Evolutionary conservation across 2,888 invertebrate genomes (phyloP).

Genomic region (Cremastinae sp.): DNA sequence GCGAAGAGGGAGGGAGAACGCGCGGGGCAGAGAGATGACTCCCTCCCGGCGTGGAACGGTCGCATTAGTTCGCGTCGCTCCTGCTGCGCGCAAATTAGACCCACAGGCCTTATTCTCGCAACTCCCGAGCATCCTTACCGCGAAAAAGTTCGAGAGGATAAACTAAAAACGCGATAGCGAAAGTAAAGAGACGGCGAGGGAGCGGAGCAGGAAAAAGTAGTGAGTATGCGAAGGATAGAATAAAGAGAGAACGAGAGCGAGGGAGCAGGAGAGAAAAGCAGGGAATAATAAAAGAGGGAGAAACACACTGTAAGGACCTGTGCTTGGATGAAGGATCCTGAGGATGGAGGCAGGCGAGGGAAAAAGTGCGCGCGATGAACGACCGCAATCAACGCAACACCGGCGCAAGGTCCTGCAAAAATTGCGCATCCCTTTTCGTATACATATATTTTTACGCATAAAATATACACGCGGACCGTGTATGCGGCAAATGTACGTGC

Average conservation of each 20-base stretch:
- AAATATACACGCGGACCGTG: not conserved
- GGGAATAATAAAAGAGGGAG: constrained; percentile 16
- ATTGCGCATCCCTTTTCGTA: constrained; percentile 68
- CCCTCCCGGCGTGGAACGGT: constrained; percentile 74
- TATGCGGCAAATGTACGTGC: not conserved
- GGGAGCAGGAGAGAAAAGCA: constrained; percentile 22
- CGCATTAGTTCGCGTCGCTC: constrained; percentile 79
- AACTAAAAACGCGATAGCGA: too few relatives aligned
- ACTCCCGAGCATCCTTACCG: constrained; percentile 35
- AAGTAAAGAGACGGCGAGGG: constrained; percentile 1
- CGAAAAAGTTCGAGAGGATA: too few relatives aligned
- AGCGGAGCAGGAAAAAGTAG: constrained; percentile 55
- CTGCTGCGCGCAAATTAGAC: constrained; percentile 79
- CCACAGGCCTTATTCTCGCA: constrained; percentile 65
- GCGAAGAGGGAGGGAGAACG: not conserved
- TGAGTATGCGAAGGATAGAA: constrained; percentile 52
- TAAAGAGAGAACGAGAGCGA: constrained; percentile 46
- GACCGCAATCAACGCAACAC: constrained; percentile 78
- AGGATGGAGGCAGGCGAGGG: constrained; percentile 40
- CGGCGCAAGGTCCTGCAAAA: constrained; percentile 75
- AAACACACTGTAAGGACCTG: constrained; percentile 43
- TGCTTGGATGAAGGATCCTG: constrained; percentile 38
- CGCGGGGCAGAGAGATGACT: constrained; percentile 60
- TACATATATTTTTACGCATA: constrained; percentile 63
- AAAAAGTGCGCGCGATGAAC: constrained; percentile 72